phyloP scores from a whole-genome alignment of 1,140 invertebrate species.

The Probaryconus sp. region DNA sequence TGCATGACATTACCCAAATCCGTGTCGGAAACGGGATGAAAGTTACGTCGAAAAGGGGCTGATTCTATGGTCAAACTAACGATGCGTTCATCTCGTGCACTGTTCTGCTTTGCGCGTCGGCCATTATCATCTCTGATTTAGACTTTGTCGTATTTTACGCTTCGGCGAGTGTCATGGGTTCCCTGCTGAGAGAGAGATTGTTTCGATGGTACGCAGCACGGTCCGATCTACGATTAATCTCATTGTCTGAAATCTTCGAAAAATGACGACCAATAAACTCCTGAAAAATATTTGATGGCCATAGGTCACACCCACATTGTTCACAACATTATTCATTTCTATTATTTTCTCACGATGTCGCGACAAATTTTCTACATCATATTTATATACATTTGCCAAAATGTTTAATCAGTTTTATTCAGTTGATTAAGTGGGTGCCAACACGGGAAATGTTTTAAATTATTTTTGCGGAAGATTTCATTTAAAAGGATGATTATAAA shows the following conservation, averaged over 20 bases:
- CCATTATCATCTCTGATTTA: slow-evolving; percentile 55
- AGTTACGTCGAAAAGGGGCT: slow-evolving; percentile 35
- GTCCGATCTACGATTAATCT: slow-evolving; percentile 41
- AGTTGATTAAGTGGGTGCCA: too few species aligned
- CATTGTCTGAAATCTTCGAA: slow-evolving; percentile 39
- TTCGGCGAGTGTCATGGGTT: slow-evolving; percentile 44
- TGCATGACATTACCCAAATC: slow-evolving; percentile 9
- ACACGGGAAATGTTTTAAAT: too few species aligned
- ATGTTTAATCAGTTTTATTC: too few species aligned
- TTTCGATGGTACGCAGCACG: slow-evolving; percentile 45
- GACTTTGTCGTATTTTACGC: slow-evolving; percentile 54
- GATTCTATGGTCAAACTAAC: slow-evolving; percentile 40
- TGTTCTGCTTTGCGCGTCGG: slow-evolving; percentile 43
- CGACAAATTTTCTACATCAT: slow-evolving; percentile 4
- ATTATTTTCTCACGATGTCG: slow-evolving; percentile 20
- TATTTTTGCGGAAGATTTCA: too few species aligned
- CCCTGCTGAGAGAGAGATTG: slow-evolving; percentile 54
- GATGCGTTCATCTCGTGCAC: slow-evolving; percentile 35
- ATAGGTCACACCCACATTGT: slow-evolving; percentile 46
- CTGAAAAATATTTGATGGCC: slow-evolving; percentile 43
- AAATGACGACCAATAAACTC: slow-evolving; percentile 56
- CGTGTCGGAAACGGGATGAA: slow-evolving; percentile 31
- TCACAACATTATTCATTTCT: slow-evolving; percentile 17
- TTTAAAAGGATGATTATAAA: too few species aligned
- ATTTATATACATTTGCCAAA: not conserved